These are phyloP conservation scores for Nasalis larvatus DNA, from an alignment of 2,113 vertebrate species.

Conservation along the genomic window DNA sequence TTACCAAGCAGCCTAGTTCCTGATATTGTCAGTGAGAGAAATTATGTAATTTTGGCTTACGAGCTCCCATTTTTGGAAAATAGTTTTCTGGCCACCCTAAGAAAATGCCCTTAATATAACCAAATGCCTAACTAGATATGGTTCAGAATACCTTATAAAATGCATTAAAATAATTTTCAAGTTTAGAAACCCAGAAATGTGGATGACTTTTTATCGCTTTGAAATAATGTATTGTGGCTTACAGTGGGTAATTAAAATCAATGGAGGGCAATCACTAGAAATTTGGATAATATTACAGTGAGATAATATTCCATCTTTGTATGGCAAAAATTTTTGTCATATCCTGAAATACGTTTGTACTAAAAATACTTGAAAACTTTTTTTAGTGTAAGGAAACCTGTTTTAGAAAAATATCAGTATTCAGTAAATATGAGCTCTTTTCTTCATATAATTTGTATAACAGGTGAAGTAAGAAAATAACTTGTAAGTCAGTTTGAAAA, in stretches of 20 bases:
- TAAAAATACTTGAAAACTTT: neutral
- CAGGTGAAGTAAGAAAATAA: neutral
- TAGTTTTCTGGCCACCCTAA: neutral
- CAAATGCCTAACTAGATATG: neutral
- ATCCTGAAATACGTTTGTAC: neutral
- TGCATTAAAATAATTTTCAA: neutral
- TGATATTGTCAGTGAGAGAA: neutral
- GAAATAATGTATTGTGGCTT: neutral
- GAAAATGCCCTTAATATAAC: neutral
- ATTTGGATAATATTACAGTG: neutral
- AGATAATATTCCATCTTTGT: neutral
- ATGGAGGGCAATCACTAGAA: neutral
- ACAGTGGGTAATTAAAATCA: slow-evolving; percentile 24
- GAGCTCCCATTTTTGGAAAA: neutral
- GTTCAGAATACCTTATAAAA: neutral
- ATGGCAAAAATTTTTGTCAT: neutral
- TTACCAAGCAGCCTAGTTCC: neutral
- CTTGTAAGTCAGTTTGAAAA: neutral
- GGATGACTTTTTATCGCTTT: neutral
- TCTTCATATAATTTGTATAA: neutral
- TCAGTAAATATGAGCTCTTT: neutral
- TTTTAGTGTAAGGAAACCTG: neutral
- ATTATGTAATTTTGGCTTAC: neutral
- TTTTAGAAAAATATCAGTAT: neutral
- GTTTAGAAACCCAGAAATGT: slow-evolving; percentile 23